Conservation (phyloP, 92 coral and sea anemone genomes). For the Umimayanthus kanabou region DNA sequence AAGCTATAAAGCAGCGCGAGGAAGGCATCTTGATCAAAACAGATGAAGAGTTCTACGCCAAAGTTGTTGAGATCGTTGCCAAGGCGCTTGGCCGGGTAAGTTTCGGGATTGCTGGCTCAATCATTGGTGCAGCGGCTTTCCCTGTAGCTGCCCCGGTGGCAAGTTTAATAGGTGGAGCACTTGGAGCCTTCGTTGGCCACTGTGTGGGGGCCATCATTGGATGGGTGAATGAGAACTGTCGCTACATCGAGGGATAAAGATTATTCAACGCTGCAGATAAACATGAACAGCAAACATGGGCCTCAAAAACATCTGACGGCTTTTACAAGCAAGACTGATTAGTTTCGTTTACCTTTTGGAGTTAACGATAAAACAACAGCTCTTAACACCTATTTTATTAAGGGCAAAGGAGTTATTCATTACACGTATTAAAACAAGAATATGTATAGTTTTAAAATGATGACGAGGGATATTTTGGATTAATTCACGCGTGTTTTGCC, state of each 20-base stretch:
- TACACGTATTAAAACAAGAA: too few relatives aligned
- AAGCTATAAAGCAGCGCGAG: conserved; percentile 1
- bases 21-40: conserved; percentile 1
- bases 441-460: too few relatives aligned
- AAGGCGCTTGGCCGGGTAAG: conserved; percentile 8
- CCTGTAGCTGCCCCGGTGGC: background rate
- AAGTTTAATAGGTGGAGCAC: background rate
- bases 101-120: background rate
- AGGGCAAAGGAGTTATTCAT: too few relatives aligned
- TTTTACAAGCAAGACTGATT: too few relatives aligned
- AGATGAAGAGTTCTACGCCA: background rate
- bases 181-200: background rate
- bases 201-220: background rate
- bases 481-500: too few relatives aligned
- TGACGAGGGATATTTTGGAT: too few relatives aligned
- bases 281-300: too few relatives aligned
- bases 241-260: background rate
- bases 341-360: too few relatives aligned
- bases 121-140: background rate
- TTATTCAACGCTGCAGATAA: too few relatives aligned
- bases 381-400: too few relatives aligned
- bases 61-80: conserved; percentile 9
- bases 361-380: too few relatives aligned
- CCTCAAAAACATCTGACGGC: too few relatives aligned
- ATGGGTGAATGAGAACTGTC: background rate